These are phyloP conservation scores for Halictus rubicundus DNA, from an alignment of 1,140 invertebrate species.

Conservation along the genomic window DNA sequence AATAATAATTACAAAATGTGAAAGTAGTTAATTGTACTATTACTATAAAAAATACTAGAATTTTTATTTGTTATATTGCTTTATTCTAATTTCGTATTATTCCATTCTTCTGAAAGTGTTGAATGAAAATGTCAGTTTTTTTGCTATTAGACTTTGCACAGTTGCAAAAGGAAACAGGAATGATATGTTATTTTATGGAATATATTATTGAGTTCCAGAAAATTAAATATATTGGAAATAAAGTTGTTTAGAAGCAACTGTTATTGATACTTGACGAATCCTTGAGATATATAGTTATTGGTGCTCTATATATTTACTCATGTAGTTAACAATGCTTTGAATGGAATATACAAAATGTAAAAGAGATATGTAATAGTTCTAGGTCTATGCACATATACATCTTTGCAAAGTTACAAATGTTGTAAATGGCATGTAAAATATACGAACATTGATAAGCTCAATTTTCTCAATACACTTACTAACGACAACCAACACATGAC, in stretches of 20 bases:
- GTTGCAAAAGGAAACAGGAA: neutral
- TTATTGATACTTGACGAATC: neutral
- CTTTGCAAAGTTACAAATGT: constrained; percentile 7
- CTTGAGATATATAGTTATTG: constrained; percentile 10
- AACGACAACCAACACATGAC: neutral
- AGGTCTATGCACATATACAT: neutral
- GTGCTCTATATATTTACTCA: constrained; percentile 5
- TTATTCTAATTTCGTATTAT: neutral
- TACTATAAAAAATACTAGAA: neutral
- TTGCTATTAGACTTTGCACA: neutral
- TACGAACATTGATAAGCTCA: neutral
- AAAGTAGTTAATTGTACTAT: neutral
- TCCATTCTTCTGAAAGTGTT: neutral
- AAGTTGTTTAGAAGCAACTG: neutral
- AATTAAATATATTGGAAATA: neutral
- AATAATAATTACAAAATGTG: too few relatives aligned
- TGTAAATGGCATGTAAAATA: neutral
- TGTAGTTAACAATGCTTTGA: constrained; percentile 8
- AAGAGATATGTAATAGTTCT: neutral
- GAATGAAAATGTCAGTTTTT: neutral
- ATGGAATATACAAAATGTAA: neutral
- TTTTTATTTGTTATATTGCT: neutral
- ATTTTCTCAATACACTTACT: neutral
- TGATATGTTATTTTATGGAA: neutral
- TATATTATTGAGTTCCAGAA: neutral